Percentiles rank a stretch among this genome's conserved stretches.
Conservation (phyloP, 92 coral and sea anemone species). For the Paragorgia papillata region DNA sequence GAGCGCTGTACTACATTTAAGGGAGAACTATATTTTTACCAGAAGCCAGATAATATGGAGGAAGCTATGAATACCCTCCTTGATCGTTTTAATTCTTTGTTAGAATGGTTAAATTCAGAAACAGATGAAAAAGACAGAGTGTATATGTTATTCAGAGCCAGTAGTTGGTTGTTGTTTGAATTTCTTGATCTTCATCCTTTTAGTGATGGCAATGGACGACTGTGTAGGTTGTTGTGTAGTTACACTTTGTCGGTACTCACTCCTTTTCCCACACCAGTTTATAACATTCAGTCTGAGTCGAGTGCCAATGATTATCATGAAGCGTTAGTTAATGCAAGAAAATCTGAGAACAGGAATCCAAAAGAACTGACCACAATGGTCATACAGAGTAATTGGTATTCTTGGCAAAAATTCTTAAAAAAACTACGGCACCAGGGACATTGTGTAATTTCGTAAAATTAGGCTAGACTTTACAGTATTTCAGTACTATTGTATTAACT, state of each 20-base stretch:
- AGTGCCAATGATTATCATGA: constrained; percentile 60
- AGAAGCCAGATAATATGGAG: constrained; percentile 69
- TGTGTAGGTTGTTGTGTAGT: constrained; percentile 77
- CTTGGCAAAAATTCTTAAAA: constrained; percentile 58
- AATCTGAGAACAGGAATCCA: constrained; percentile 54
- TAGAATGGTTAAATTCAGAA: constrained; percentile 12
- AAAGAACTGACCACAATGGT: constrained; percentile 75
- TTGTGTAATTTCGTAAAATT: too few species aligned
- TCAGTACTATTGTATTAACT: too few species aligned
- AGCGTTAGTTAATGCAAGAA: constrained; percentile 74
- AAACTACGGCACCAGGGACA: neutral
- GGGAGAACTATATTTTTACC: constrained; percentile 69
- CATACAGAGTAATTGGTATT: constrained; percentile 70
- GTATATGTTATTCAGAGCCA: constrained; percentile 61
- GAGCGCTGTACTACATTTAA: constrained; percentile 58
- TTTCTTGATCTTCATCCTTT: constrained; percentile 88
- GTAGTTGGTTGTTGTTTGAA: constrained; percentile 71
- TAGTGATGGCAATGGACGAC: constrained; percentile 88
- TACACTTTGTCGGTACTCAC: constrained; percentile 61
- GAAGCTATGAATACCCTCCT: constrained; percentile 53
- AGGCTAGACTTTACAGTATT: too few species aligned
- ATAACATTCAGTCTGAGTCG: constrained; percentile 76
- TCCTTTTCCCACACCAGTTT: constrained; percentile 90
- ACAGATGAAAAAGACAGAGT: constrained; percentile 26
- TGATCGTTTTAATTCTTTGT: constrained; percentile 62